These are phyloP conservation scores for Corydoras sp. DNA, from an alignment of 2,113 vertebrate species.

Conservation along the genomic window DNA sequence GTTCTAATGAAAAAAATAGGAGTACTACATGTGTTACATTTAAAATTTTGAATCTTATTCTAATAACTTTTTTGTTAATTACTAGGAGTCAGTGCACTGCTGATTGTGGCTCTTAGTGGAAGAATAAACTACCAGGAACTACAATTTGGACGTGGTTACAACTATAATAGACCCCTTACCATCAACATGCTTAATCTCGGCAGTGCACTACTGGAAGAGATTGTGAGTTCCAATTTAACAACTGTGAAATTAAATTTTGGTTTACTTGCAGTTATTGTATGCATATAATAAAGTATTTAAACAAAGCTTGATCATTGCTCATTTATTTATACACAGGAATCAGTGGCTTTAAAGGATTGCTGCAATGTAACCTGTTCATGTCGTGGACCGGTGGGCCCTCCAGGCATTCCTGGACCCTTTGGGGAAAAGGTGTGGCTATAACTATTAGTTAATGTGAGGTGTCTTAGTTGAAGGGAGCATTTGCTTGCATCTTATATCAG, in stretches of 20 bases:
- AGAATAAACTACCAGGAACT: conserved; percentile 67
- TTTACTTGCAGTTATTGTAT: too few species aligned
- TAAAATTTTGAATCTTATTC: too few species aligned
- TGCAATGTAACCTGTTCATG: conserved; percentile 72
- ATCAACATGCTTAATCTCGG: conserved; percentile 67
- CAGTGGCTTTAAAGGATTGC: conserved; percentile 70
- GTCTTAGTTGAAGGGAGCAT: too few species aligned
- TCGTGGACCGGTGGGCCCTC: conserved; percentile 60
- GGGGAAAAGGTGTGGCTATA: conserved; percentile 62
- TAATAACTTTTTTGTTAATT: background rate
- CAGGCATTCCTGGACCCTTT: conserved; percentile 42
- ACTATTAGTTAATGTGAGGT: too few species aligned
- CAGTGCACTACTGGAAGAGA: conserved; percentile 65
- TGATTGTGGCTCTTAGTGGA: conserved; percentile 71
- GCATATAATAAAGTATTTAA: background rate
- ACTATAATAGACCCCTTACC: conserved; percentile 66
- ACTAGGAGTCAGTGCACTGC: conserved; percentile 71
- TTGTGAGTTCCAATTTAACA: conserved; percentile 63
- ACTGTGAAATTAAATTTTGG: too few species aligned
- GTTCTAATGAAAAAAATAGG: too few species aligned
- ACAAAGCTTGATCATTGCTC: background rate
- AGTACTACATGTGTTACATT: too few species aligned
- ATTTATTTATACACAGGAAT: conserved; percentile 53
- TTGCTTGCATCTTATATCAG: too few species aligned
- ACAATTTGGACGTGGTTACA: conserved; percentile 82